These are phyloP conservation scores for Bradypus variegatus DNA, from an alignment of 2,797 vertebrate species.

Conservation along the genomic window DNA sequence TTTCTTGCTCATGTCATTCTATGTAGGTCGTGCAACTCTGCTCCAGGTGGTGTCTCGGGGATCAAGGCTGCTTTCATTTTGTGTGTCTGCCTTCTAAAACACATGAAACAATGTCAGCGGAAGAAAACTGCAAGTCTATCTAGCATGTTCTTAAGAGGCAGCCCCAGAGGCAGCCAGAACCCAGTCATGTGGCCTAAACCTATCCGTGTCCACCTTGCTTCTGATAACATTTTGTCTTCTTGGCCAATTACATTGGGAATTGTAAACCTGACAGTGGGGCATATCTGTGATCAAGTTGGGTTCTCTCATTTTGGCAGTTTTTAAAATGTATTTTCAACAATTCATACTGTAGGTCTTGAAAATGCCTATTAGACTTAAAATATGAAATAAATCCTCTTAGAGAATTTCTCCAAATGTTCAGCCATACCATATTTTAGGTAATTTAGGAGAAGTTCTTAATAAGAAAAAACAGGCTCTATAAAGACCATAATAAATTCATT, in stretches of 20 bases:
- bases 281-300: neutral
- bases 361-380: slow-evolving; percentile 3
- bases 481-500: neutral
- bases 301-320: neutral
- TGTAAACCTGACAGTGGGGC: neutral
- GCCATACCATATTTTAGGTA: neutral
- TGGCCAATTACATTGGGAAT: neutral
- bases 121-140: neutral
- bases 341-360: neutral
- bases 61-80: neutral
- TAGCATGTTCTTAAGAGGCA: neutral
- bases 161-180: neutral
- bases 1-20: neutral
- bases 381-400: neutral
- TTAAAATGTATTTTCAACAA: neutral
- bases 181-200: neutral
- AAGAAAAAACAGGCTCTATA: neutral
- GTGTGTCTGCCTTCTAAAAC: neutral
- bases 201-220: neutral
- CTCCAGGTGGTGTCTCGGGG: neutral
- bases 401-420: neutral
- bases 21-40: neutral
- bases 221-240: neutral
- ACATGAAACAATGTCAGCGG: neutral
- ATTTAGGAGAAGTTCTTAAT: neutral